Evolutionary conservation across 2,888 invertebrate genomes (phyloP), one percentile per base, ranked within the genome.

Genomic region (Phortica magna): DNA sequence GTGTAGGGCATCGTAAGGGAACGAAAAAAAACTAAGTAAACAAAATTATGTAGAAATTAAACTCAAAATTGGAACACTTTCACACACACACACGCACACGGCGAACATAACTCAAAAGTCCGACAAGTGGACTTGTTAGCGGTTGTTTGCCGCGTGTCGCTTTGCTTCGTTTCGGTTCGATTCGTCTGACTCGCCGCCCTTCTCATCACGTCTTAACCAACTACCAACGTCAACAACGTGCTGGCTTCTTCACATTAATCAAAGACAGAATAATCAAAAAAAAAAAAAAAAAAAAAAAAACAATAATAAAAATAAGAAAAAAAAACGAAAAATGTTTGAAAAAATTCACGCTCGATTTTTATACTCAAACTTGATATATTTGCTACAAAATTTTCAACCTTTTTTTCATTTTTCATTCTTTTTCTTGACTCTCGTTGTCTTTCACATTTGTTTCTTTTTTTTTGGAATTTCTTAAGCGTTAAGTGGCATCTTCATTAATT

Each of bases 41-140:
- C 19, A 55, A 39, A 10, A 67, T 22, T 61, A 19, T 7, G 79
- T 77, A 77, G 78, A 83, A 82, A 79, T 81, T 77, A 77, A 80
- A 85, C 81, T 79, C 61, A 78, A 88, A 88, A 88, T 84, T 88
- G 88, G 87, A 88, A 88, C 87, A 88, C 87, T 88, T 88, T 88
- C 87, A 87, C 89, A 82, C 81, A 77, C 53, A 53, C 53, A 7
- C 53, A n/a, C 53, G 53, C 10, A 53, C n/a, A 53, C 0, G 5
- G 31, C 31, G 31, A 31, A 31, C 31, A 31, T 31, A 31, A 31
- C 31, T 2, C 31, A 31, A 31, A 31, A 31, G 31, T 31, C 31
- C 31, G 31, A 31, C 31, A 31, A 31, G 31, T 31, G 31, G 31
- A 31, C 55, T 55, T 55, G 55, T 55, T 55, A 55, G 17, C 17